Evolutionary conservation across 2,888 invertebrate genomes (phyloP), one percentile per base, ranked within the genome.

Genomic region (Atherix ibis): DNA sequence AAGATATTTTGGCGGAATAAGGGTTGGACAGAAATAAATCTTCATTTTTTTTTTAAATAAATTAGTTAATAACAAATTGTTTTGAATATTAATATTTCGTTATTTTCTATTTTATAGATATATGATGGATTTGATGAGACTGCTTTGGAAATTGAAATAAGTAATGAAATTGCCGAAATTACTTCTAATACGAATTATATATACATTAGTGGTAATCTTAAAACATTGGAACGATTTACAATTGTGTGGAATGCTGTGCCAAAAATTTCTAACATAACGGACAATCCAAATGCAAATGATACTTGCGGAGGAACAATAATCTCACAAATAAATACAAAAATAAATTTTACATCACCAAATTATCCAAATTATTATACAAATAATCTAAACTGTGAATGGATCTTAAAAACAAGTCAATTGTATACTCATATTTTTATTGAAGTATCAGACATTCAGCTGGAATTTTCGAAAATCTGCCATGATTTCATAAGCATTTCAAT

Each of bases 91-190:
- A n/a, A n/a, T n/a, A n/a, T n/a, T n/a, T n/a, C n/a, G n/a, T n/a
- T n/a, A n/a, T n/a, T n/a, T n/a, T n/a, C n/a, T n/a, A n/a, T 16
- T 35, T 32, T 31, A 26, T 13, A 77, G 76, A 56, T 88, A 19
- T 81, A 70, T 48, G 84, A 89, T 58, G 89, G 89, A 0, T 71
- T 66, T 43, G 74, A 83, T 51, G 65, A 66, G 1, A 66, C 67
- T 2, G 75, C 76, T 2, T 64, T 71, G 10, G 18, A 37, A 5
- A 38, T 56, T 2, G 36, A 42, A 3, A 46, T 56, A 4, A 19
- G 24, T 8, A 4, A 27, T 13, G 48, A 53, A 5, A 52, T 52
- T 1, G 51, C 48, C 47, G 38, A 45, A 2, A 49, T 78, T 3
- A 65, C 62, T 34, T 71, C 81, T 0, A 64, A 70, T 22, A 70